phyloP scores from a whole-genome alignment of 2,797 vertebrate species.

The Neopelma chrysocephalum region DNA sequence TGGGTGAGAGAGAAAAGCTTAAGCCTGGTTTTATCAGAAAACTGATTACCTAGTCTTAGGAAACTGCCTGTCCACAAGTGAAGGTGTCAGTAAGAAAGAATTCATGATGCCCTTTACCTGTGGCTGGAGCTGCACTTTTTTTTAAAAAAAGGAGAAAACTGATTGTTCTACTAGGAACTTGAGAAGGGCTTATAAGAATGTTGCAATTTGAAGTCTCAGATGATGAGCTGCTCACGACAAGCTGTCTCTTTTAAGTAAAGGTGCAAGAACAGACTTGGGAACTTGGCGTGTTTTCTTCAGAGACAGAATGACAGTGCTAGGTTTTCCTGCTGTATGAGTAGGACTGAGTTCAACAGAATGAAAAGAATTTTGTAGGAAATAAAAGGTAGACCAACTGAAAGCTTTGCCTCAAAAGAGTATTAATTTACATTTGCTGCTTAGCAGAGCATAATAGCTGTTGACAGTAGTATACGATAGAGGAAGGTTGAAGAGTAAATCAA shows the following conservation, averaged over 20 bases:
- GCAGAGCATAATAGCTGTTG: neutral
- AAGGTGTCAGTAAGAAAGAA: neutral
- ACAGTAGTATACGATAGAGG: neutral
- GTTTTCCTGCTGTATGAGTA: neutral
- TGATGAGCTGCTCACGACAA: neutral
- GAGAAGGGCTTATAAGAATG: neutral
- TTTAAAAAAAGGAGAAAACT: neutral
- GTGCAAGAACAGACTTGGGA: neutral
- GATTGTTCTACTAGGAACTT: neutral
- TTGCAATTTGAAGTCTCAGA: neutral
- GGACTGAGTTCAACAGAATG: neutral
- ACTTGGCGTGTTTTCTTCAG: neutral
- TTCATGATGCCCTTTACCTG: neutral
- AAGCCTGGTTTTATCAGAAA: neutral
- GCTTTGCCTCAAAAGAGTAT: neutral
- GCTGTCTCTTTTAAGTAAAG: neutral
- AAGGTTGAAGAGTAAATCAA: neutral
- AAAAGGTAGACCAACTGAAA: neutral
- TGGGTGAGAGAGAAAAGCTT: neutral
- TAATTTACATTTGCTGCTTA: neutral
- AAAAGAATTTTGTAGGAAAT: neutral
- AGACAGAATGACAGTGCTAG: neutral
- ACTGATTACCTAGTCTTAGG: neutral
- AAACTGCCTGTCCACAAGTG: neutral
- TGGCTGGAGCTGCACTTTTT: neutral